A percentile compares a stretch with the other conserved stretches of the same genome.
Conservation (phyloP, 2,888 invertebrate species). For the Pyrocoelia pectoralis region DNA sequence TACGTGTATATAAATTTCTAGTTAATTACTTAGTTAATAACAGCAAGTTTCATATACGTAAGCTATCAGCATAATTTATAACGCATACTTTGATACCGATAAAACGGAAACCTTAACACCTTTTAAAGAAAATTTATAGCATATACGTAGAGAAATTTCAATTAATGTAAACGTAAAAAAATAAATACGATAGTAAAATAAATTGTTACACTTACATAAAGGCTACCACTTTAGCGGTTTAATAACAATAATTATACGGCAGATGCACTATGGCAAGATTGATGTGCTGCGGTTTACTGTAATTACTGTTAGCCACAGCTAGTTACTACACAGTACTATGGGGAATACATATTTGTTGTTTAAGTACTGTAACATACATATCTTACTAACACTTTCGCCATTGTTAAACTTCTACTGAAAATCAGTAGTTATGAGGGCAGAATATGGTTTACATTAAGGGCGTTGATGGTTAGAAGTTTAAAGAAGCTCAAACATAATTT, state of each 20-base stretch:
- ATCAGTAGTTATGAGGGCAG: neutral
- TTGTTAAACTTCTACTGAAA: neutral
- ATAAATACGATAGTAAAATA: conserved; percentile 1
- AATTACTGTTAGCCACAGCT: conserved; percentile 44
- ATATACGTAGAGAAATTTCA: conserved; percentile 2
- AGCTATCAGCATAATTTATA: conserved; percentile 4
- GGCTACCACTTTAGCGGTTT: conserved; percentile 41
- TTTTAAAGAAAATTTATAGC: conserved; percentile 5
- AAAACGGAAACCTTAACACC: conserved; percentile 1
- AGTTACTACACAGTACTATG: conserved; percentile 19
- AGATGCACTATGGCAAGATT: conserved; percentile 44
- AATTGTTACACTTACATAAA: conserved; percentile 27
- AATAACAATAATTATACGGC: conserved; percentile 44
- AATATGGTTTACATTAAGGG: too few relatives aligned
- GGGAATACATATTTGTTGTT: conserved; percentile 4
- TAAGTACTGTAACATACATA: neutral
- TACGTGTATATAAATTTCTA: conserved; percentile 2
- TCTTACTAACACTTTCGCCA: neutral
- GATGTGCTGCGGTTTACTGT: conserved; percentile 43
- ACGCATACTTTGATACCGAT: conserved; percentile 1
- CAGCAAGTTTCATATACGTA: neutral
- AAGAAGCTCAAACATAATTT: too few relatives aligned
- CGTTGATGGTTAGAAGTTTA: too few relatives aligned
- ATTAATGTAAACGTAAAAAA: neutral
- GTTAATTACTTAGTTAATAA: neutral